Evolutionary conservation across 2,888 invertebrate genomes (phyloP), one percentile per base, ranked within the genome.

Genomic region (Thymelicus lineola): DNA sequence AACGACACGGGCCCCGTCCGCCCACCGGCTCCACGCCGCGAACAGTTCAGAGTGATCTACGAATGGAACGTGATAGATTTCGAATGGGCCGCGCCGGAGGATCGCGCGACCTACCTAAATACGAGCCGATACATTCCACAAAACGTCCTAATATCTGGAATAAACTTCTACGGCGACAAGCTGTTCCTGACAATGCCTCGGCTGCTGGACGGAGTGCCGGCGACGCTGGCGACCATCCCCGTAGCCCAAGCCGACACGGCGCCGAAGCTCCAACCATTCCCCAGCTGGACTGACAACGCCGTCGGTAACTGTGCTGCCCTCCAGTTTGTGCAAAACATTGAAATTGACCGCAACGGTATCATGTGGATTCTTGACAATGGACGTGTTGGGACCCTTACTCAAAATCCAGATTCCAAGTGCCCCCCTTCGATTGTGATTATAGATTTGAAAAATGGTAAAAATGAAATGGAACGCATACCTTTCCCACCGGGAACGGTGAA

Each of bases 261-360:
- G 66, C 95, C 95, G 17, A 88, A 91, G 55, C 84, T 97, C 59
- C 94, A 94, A 66, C 96, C 97, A 4, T 97, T 95, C 84, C 97
- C 97, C 72, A 95, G 94, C 74, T 97, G 97, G 97, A 94, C 91
- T 28, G 95, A 95, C 90, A 97, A 97, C 81, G 86, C 87, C 17
- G 73, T 95, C 59, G 96, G 95, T 0, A 95, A 97, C 80, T 97
- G 97, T 85, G 85, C 89, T 15, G 95, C 96, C 0, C 89, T 97
- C 72, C 97, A 97, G 83, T 96, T 96, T 80, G 96, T 97, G 35
- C 96, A 97, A 84, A 96, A 96, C 76, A 90, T 97, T 75, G 97
- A 97, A 82, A 95, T 97, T 60, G 97, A 97, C 84, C 94, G 94
- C 3, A 94, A 94, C 72, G 96, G 96, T 5, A 87, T 95, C 12